phyloP scores from a whole-genome alignment of 2,113 vertebrate genomes.

The Larimichthys polyactis region DNA sequence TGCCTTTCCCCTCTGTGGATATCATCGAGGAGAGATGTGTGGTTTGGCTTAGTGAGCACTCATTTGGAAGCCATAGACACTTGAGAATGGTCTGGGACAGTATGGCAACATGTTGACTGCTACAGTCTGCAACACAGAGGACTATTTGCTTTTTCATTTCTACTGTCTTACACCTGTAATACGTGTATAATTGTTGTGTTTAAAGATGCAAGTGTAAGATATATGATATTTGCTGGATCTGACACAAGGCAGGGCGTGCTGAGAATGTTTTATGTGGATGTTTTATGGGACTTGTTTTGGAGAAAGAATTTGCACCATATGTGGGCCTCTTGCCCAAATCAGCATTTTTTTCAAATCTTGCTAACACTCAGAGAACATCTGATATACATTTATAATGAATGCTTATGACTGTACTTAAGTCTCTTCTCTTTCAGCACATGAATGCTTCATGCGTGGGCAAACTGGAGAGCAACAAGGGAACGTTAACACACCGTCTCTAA shows the following conservation, averaged over 20 bases:
- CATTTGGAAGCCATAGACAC: constrained; percentile 66
- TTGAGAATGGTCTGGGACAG: constrained; percentile 34
- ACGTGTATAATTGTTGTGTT: constrained; percentile 31
- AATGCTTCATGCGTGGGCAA: constrained; percentile 15
- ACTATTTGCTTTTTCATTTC: constrained; percentile 54
- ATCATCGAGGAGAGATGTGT: constrained; percentile 58
- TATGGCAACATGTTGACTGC: constrained; percentile 44
- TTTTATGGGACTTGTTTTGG: constrained; percentile 48
- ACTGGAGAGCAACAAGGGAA: constrained; percentile 12
- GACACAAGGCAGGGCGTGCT: constrained; percentile 40
- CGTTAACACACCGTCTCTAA: constrained; percentile 23
- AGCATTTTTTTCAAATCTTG: constrained; percentile 4
- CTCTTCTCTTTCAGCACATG: constrained; percentile 24
- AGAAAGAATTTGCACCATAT: constrained; percentile 55
- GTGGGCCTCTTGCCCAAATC: constrained; percentile 36
- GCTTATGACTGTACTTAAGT: constrained; percentile 35
- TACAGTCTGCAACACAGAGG: constrained; percentile 44
- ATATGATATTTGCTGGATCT: constrained; percentile 25
- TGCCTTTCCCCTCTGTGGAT: constrained; percentile 62
- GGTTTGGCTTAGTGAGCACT: constrained; percentile 58
- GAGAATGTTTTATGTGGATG: constrained; percentile 32
- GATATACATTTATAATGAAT: constrained; percentile 55
- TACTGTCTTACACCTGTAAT: constrained; percentile 48
- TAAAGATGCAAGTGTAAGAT: constrained; percentile 36
- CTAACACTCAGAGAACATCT: constrained; percentile 48